Base-by-base conservation (phyloP, 2,797 vertebrate genomes). In the Pampus argenteus region DNA sequence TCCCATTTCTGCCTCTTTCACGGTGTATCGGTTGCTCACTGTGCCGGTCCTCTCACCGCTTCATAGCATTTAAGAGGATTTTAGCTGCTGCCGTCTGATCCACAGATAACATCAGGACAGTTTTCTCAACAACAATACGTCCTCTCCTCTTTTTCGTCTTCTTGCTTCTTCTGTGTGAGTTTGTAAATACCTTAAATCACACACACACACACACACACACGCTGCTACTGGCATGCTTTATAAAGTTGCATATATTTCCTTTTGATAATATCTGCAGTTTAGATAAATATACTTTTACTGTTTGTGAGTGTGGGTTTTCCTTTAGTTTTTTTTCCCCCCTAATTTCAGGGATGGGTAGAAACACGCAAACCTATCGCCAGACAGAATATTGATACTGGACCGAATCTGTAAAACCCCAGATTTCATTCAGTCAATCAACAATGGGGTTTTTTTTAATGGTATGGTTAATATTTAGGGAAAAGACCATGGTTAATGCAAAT, bases 21-120 rank as follows among this genome's bases (percentile, higher is more conserved):
- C 72, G 3, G 29, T 74, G 69, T 81, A 79, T 81, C 66, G 55
- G 71, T 73, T 71, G 75, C 83, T 80, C 40, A 18, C 58, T 74
- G 48, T 66, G 62, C 60, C 56, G 13, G 48, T 71, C 55, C 59
- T 71, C 64, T 78, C 76, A 72, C 58, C 20, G 11, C 76, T 59
- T 76, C 62, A 8, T 11, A 26, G 44, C 40, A 25, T 81, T 76
- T 34, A 59, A 28, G 47, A 66, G 45, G 81, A 73, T 70, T 79
- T 79, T 20, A 57, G 69, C 76, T 50, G 42, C 74, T n/a, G 55
- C 34, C 7, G 65, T 40, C 34, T 10, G 48, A 84, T 71, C 62
- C 44, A 20, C 69, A 80, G 71, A 84, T 70, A 78, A 42, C 34
- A 69, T 60, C 56, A 25, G 40, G 59, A 20, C 36, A n/a, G 44